These are phyloP conservation scores for Synodontis membranacea DNA, from an alignment of 2,113 vertebrate genomes.

Conservation along the genomic window DNA sequence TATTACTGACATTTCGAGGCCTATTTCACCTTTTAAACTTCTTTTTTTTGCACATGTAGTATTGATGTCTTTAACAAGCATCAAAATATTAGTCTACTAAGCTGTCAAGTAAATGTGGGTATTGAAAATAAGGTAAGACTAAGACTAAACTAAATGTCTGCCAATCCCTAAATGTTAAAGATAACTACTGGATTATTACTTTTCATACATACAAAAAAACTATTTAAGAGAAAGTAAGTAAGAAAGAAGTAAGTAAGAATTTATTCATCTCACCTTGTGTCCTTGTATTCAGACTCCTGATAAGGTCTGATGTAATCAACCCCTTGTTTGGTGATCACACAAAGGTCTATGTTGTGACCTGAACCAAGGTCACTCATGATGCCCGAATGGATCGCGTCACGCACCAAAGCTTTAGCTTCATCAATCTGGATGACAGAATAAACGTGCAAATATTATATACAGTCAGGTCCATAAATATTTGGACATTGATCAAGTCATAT, in stretches of 20 bases:
- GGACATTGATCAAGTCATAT: not conserved
- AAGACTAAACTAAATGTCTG: not conserved
- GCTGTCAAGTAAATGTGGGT: too few species aligned
- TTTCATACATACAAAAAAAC: not conserved
- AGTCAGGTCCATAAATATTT: not conserved
- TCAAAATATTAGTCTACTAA: not conserved
- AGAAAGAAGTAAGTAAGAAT: too few species aligned
- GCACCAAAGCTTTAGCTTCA: slow-evolving; percentile 72
- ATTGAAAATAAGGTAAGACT: not conserved
- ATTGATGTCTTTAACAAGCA: not conserved
- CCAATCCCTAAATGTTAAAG: not conserved
- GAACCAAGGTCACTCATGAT: slow-evolving; percentile 83
- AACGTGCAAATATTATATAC: not conserved
- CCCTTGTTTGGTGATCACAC: slow-evolving; percentile 75
- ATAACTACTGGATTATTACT: not conserved
- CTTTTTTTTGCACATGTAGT: not conserved
- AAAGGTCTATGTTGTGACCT: slow-evolving; percentile 80
- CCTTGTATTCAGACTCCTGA: slow-evolving; percentile 63
- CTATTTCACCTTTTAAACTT: not conserved
- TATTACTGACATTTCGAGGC: too few species aligned
- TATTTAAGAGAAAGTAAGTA: too few species aligned
- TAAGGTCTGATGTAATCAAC: slow-evolving; percentile 72
- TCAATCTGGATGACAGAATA: slow-evolving; percentile 67
- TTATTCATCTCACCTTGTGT: slow-evolving; percentile 56
- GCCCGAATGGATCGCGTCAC: slow-evolving; percentile 75